A percentile compares a stretch with the other conserved stretches of the same genome.
These are phyloP conservation scores for Cathartes aura DNA, from an alignment of 2,113 vertebrate species.

Conservation along the genomic window DNA sequence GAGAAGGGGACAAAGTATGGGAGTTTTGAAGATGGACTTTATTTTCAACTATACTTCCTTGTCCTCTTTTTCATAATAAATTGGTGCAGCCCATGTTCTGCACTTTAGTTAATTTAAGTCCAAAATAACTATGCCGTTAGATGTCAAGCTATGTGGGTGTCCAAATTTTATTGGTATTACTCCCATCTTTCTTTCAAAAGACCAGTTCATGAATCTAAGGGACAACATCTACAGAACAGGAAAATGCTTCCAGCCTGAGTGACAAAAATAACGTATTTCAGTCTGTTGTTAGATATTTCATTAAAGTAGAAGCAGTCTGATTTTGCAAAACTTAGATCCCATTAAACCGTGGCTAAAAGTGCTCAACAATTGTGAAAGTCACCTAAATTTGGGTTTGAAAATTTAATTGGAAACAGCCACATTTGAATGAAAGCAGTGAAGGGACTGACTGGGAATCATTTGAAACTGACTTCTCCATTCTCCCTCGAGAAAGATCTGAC, in stretches of 20 bases:
- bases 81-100: background rate
- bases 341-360: background rate
- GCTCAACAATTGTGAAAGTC: background rate
- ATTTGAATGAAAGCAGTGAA: background rate
- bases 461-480: background rate
- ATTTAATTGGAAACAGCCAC: background rate
- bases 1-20: background rate
- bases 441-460: background rate
- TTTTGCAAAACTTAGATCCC: background rate
- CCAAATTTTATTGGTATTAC: background rate
- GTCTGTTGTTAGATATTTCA: background rate
- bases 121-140: background rate
- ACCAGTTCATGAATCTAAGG: background rate
- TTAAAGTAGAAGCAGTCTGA: background rate
- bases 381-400: background rate
- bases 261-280: background rate
- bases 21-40: background rate
- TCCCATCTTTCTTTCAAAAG: background rate
- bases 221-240: background rate
- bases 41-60: background rate
- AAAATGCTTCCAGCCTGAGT: background rate
- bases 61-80: background rate
- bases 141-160: background rate
- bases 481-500: background rate
- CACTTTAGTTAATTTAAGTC: background rate